These are phyloP conservation scores for Hydrozoanthus tunicans DNA, from an alignment of 64 coral and sea anemone genomes.

Conservation along the genomic window DNA sequence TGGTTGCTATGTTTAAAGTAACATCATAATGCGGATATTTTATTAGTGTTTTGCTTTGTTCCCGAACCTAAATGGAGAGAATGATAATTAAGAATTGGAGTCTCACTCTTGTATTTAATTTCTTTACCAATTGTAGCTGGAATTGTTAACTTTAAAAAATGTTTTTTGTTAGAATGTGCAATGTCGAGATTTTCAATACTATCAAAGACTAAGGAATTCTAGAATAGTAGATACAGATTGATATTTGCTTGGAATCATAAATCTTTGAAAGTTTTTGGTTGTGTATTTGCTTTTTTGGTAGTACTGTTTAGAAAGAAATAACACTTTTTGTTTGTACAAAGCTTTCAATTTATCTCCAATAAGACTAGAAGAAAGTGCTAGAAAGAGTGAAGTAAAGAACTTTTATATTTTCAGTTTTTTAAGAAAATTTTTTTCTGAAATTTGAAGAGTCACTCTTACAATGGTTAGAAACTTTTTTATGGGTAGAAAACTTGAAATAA, in stretches of 20 bases:
- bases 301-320: not conserved
- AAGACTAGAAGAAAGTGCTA: not conserved
- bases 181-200: not conserved
- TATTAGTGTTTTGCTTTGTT: not conserved
- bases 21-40: not conserved
- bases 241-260: not conserved
- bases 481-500: too few species aligned
- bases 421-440: too few species aligned
- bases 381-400: not conserved
- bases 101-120: too few species aligned
- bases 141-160: not conserved
- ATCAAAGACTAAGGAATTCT: slow-evolving; percentile 18
- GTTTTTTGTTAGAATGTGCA: not conserved
- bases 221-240: not conserved
- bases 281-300: not conserved
- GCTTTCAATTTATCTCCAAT: not conserved
- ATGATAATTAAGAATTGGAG: too few species aligned
- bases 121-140: not conserved
- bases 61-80: not conserved
- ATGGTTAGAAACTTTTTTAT: too few species aligned
- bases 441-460: too few species aligned
- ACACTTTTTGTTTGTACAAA: not conserved
- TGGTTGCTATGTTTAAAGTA: not conserved
- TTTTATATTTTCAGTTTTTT: too few species aligned
- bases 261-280: not conserved